Evolutionary conservation across 2,113 vertebrate species (phyloP).

Genomic region (Leptodactylus fuscus): DNA sequence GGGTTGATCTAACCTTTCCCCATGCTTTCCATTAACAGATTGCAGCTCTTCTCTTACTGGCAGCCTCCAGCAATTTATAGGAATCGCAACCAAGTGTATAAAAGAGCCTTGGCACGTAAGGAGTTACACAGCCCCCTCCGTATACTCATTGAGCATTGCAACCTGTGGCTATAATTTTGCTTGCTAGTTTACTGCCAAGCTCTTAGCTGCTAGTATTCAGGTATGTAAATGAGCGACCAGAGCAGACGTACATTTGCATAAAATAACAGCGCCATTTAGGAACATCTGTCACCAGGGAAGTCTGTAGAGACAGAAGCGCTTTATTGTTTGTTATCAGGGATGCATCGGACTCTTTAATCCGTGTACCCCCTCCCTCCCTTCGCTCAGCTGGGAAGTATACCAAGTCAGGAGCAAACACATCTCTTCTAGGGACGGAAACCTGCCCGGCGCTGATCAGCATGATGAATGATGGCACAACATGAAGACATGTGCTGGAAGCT

Average conservation of each 20-base stretch:
- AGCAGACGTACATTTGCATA: slow-evolving; percentile 60
- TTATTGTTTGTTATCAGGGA: slow-evolving; percentile 53
- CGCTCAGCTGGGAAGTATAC: neutral
- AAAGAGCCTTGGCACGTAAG: slow-evolving; percentile 27
- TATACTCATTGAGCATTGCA: slow-evolving; percentile 26
- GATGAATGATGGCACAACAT: neutral
- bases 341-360: slow-evolving; percentile 39
- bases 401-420: slow-evolving; percentile 4
- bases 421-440: too few relatives aligned
- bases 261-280: slow-evolving; percentile 56
- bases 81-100: slow-evolving; percentile 12
- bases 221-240: slow-evolving; percentile 56
- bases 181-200: slow-evolving; percentile 49
- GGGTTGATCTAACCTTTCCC: slow-evolving; percentile 25
- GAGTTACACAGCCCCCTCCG: slow-evolving; percentile 33
- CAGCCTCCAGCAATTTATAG: slow-evolving; percentile 20
- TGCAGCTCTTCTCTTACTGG: slow-evolving; percentile 35
- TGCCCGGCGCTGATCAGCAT: neutral
- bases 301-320: slow-evolving; percentile 55
- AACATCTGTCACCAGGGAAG: slow-evolving; percentile 59
- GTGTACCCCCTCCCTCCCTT: slow-evolving; percentile 16
- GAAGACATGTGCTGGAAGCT: neutral
- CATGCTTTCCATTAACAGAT: slow-evolving; percentile 41
- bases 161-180: slow-evolving; percentile 54
- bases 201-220: slow-evolving; percentile 53